phyloP scores from a whole-genome alignment of 2,113 vertebrate genomes.

The Tiliqua scincoides region DNA sequence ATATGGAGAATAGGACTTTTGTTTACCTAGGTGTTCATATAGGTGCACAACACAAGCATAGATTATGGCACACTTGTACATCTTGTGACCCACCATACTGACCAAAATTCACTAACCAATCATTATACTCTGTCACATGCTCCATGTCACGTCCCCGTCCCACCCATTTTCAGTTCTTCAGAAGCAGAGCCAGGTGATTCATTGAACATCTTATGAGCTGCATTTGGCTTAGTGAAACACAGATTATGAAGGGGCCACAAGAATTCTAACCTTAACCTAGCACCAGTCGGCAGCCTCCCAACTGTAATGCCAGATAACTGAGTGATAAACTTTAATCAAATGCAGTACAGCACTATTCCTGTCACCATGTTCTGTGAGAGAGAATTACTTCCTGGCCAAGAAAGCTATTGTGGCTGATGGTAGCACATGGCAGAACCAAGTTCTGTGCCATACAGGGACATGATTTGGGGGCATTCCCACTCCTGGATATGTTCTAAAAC shows the following conservation, averaged over 20 bases:
- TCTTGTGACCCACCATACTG: neutral
- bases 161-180: neutral
- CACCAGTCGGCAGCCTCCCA: too few species aligned
- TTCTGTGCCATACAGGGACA: neutral
- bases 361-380: neutral
- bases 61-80: neutral
- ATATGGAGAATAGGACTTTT: neutral
- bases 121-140: neutral
- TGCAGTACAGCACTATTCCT: neutral
- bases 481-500: neutral
- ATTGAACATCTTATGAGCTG: neutral
- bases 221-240: neutral
- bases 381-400: neutral
- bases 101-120: neutral
- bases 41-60: neutral
- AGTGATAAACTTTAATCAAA: neutral
- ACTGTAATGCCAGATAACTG: neutral
- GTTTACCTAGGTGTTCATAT: neutral
- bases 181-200: neutral
- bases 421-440: too few species aligned
- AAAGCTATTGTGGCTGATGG: too few species aligned
- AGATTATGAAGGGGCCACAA: neutral
- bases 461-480: neutral
- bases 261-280: too few species aligned
- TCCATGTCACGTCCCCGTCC: too few species aligned